Evolutionary conservation across 2,113 vertebrate genomes (phyloP), one percentile per base, ranked within the genome.

Genomic region (Lampris megalopsis): DNA sequence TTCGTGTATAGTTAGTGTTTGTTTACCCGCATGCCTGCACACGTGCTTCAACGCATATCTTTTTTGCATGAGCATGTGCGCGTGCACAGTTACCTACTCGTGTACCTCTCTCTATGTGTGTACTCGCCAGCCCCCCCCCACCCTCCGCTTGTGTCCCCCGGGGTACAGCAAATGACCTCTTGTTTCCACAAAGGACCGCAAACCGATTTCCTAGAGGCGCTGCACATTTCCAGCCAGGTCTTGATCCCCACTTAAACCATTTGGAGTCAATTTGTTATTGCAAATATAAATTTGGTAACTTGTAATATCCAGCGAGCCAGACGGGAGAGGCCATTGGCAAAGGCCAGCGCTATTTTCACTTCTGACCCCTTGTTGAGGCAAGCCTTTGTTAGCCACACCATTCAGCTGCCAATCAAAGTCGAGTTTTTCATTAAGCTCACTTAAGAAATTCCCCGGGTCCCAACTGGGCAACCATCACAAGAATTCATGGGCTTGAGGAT

Each of bases 391-490:
- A 89, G 87, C 73, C 91, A 82, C 81, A 83, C 88, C 91, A 95
- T 95, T 95, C 90, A 94, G 92, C 93, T 96, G 95, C 94, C 95
- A 95, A 90, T 96, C 96, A 97, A 93, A 83, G 68, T 77, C 73
- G 81, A 68, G 61, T 92, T 91, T 95, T 95, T 95, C 95, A 95
- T 96, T 96, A 95, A 93, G 93, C 89, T 93, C 87, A 91, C 85
- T 93, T 86, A 85, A 90, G 85, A 89, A 84, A 90, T 84, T 85
- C 86, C 84, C 87, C 81, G 81, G 87, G 77, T 90, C 81, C 89
- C 89, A 81, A 87, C 80, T 84, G 91, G 79, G 82, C 79, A 86
- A 75, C 71, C 73, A 80, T 71, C 81, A 71, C 81, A 88, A 87
- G 79, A 92, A 91, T 93, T 49, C 63, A 83, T 60, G 53, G 70